Conservation (phyloP, 2,888 invertebrate species). For the Pristionchus fissidentatus region DNA sequence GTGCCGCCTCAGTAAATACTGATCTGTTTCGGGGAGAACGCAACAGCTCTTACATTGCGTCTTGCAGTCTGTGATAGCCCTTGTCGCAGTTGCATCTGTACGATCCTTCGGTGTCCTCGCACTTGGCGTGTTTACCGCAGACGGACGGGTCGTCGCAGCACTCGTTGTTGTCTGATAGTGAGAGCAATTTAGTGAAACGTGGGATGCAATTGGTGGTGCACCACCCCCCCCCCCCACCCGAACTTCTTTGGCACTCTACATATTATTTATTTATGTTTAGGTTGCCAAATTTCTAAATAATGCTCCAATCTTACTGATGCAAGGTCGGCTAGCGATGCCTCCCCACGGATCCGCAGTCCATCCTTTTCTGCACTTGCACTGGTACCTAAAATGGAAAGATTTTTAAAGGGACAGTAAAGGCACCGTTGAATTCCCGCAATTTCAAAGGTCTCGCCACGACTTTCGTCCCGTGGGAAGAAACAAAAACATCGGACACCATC, state of each 20-base stretch:
- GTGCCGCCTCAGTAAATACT: not conserved
- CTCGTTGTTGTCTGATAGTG: conserved; percentile 44
- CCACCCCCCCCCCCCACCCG: no score
- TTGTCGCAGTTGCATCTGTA: conserved; percentile 39
- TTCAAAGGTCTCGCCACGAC: no score
- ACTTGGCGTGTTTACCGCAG: conserved; percentile 42
- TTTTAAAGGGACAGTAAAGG: not conserved
- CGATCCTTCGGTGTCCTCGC: conserved; percentile 21
- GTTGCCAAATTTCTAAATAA: not conserved
- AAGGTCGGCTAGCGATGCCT: conserved; percentile 6
- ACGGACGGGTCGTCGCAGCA: conserved; percentile 15
- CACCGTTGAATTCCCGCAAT: no score
- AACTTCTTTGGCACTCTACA: no score
- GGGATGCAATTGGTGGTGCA: no score
- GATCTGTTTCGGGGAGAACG: no score
- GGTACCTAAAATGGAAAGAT: not conserved
- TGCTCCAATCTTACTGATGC: not conserved
- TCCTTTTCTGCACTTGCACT: conserved; percentile 42
- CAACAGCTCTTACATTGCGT: no score
- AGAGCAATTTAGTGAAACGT: not conserved
- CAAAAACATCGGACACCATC: no score
- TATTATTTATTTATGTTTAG: no score
- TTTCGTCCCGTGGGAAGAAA: no score
- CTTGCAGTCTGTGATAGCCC: no score
- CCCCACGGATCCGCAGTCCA: conserved; percentile 9